Conservation (phyloP, 2,113 vertebrate species). For the Odocoileus virginianus region DNA sequence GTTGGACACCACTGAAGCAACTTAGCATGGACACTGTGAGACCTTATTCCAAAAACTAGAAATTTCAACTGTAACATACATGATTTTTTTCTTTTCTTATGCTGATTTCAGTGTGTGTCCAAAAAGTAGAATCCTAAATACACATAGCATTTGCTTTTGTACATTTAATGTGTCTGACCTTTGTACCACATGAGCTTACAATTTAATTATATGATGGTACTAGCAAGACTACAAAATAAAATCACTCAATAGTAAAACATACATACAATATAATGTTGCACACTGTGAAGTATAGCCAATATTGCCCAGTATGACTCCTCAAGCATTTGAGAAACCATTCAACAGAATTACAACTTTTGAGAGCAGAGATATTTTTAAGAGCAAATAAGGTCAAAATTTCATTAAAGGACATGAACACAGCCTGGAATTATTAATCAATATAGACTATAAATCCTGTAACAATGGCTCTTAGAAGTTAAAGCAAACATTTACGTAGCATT, state of each 20-base stretch:
- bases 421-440: conserved; percentile 18
- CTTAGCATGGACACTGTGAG: not conserved
- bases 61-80: conserved; percentile 6
- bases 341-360: conserved; percentile 67
- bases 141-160: conserved; percentile 50
- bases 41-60: conserved; percentile 17
- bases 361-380: conserved; percentile 61
- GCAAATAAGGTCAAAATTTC: conserved; percentile 71
- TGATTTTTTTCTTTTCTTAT: not conserved
- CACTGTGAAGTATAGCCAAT: conserved; percentile 49
- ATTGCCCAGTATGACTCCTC: conserved; percentile 48
- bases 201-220: conserved; percentile 64
- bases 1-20: not conserved
- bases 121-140: not conserved
- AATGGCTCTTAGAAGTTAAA: conserved; percentile 26
- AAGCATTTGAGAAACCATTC: conserved; percentile 58
- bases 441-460: conserved; percentile 21
- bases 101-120: not conserved
- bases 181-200: conserved; percentile 59
- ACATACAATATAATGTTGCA: conserved; percentile 3
- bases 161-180: conserved; percentile 62
- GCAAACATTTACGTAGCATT: conserved; percentile 59
- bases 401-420: conserved; percentile 52
- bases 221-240: conserved; percentile 52
- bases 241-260: conserved; percentile 38